Evolutionary conservation across 2,113 vertebrate genomes (phyloP).

Genomic region (Australoheros scitulus): DNA sequence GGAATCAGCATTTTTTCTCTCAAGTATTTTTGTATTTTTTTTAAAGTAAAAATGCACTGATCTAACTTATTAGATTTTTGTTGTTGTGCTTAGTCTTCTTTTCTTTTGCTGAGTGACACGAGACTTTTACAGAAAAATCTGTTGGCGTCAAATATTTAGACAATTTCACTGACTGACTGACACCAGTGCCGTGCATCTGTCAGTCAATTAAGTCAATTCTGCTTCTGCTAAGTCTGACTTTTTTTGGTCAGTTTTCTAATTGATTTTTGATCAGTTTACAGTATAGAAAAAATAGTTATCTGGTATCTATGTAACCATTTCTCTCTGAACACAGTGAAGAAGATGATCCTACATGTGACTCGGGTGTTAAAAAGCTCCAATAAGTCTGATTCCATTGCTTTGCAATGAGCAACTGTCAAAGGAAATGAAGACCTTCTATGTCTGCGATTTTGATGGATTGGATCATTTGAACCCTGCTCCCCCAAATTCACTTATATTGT

Average conservation of each 20-base stretch:
- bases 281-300: not conserved
- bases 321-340: not conserved
- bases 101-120: not conserved
- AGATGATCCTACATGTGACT: not conserved
- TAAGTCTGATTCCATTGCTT: not conserved
- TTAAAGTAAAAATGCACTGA: not conserved
- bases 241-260: not conserved
- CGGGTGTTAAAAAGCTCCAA: not conserved
- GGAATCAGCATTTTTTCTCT: too few species aligned
- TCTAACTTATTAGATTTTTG: not conserved
- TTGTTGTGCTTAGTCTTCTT: not conserved
- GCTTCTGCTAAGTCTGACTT: accelerated
- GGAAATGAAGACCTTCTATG: not conserved
- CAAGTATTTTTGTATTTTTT: too few species aligned
- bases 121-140: not conserved
- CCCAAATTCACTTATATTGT: too few species aligned
- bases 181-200: not conserved
- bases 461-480: not conserved
- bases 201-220: not conserved
- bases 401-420: accelerated
- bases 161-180: not conserved
- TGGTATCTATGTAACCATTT: not conserved
- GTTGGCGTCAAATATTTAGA: not conserved
- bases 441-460: not conserved
- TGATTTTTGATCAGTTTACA: not conserved